Evolutionary conservation across 2,888 invertebrate species (phyloP), one percentile per base, ranked within the genome.

Genomic region (Steinernema carpocapsae): DNA sequence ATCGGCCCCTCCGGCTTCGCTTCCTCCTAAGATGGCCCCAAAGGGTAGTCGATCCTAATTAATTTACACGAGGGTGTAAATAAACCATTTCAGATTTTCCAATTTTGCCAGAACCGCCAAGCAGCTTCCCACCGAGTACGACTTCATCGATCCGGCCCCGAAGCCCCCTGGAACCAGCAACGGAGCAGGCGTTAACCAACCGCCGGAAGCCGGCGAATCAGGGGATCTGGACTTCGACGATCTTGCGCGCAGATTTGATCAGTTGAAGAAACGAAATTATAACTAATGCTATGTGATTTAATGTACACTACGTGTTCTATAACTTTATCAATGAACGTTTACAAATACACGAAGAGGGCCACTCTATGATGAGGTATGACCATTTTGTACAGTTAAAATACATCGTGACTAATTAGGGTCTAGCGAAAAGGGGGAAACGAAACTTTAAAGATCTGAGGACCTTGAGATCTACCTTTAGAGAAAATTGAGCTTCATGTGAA

Each of bases 191-290:
- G 75, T 14, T 37, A 74, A 29, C 32, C 29, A 64, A 4, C 32
- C 56, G 2, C 76, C 73, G 1, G 75, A 74, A 48, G 75, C 75
- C 19, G 74, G 72, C 12, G 52, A 59, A 14, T 76, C 74, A 1
- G 75, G 75, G 32, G 81, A 83, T 29, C 72, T 83, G 26, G 82
- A 85, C 71, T 83, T 85, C 71, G 85, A 85, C 72, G 84, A 85
- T 12, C 74, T 85, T 45, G 81, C 83, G 19, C 74, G 78, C 6
- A 82, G 85, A 37, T 85, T 85, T 73, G 82, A 85, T 42, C 79
- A 78, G 37, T 77, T 85, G 56, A 85, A 84, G 73, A 84, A 85
- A 70, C 64, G 64, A 29, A 64, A 64, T 32, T 10, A 37, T 3
- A 37, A 37, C 37, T 37, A 37, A 37, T 10, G 3, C 10, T 37